Base-by-base conservation (phyloP, 2,797 vertebrate genomes). In the Vespertilio murinus region DNA sequence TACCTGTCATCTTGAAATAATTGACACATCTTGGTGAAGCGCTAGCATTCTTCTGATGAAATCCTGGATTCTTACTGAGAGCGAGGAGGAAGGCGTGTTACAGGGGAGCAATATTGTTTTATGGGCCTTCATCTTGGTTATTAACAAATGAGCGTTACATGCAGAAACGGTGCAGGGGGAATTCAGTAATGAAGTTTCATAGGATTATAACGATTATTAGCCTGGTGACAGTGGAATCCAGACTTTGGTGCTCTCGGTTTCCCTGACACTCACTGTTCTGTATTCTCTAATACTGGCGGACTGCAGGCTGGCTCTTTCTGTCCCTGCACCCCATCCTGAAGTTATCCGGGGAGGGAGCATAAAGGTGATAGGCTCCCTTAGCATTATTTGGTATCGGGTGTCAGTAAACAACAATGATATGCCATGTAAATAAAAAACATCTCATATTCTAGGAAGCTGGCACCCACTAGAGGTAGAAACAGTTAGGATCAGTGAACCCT, bases 91-190 rank as follows among this genome's bases (percentile, higher is more conserved):
- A 92, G 96, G 78, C 38, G 0, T 59, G 90, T 78, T 96, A 89
- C 97, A 84, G 35, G 94, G 95, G 95, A 96, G 90, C 94, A 94
- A 92, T 96, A 95, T 94, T 97, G 84, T 92, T 97, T 97, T 96
- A 97, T 93, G 95, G 93, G 40, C 95, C 95, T 97, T 97, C 95
- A 93, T 95, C 94, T 94, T 74, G 79, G 93, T 94, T 93, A 96
- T 97, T 97, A 97, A 93, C 92, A 96, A 97, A 94, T 90, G 96
- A 96, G 40, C 10, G 0, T 90, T 93, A 30, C 7, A 0, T 84
- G 67, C 67, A 52, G 90, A 92, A 97, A 96, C 61, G 90, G 94
- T 75, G 87, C 75, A 89, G 71, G 67, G 95, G 94, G 96, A 92
- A 95, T 96, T 96, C 54, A 28, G 42, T 93, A 95, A 96, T 96